Base-by-base conservation (phyloP, 64 coral and sea anemone species). In the Acropora tenuis region DNA sequence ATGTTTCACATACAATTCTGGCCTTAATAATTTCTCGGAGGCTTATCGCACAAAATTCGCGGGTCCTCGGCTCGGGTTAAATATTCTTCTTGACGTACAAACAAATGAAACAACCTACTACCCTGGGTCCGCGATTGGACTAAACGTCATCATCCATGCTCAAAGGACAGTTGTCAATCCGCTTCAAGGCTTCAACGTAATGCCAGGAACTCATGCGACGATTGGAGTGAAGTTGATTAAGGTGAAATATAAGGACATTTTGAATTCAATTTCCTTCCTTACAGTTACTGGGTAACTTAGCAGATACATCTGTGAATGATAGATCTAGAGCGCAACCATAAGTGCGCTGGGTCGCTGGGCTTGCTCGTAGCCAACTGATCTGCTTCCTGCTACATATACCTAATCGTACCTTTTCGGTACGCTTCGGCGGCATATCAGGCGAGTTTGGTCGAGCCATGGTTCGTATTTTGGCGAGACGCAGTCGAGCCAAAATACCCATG, bases 1-100 rank as follows among this genome's bases (percentile, higher is more conserved):
- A 0, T 92, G 90, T 20, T 92, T 67, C 17, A 77, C 72, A 13
- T 92, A 77, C 52, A 92, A 92, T 41, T 74, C 73, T 1, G 79
- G 79, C 43, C 16, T 30, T 30, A 30, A 63, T 43, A 65, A 82
- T 12, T 43, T 61, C 79, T 17, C 57, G 7, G 10, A 8, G 8
- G 1, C 41, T 66, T 41, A 20, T 15, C 2, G 47, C n/a, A 11
- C 72, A 20, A 7, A 5, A 12, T 59, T 19, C 41, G 47, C 52
- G 66, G 80, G 89, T 19, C 16, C 55, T 18, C 79, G 84, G 8
- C 5, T 69, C 8, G 89, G 89, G 1, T 42, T 91, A 3, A 83
- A 11, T 55, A 52, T 91, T 55, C 1, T 69, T 13, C 53, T 92
- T 1, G 43, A 86, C 85, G 55, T 59, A 48, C 47, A 92, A 79